Conservation (phyloP, 2,113 vertebrate genomes). For the Oceanites oceanicus region DNA sequence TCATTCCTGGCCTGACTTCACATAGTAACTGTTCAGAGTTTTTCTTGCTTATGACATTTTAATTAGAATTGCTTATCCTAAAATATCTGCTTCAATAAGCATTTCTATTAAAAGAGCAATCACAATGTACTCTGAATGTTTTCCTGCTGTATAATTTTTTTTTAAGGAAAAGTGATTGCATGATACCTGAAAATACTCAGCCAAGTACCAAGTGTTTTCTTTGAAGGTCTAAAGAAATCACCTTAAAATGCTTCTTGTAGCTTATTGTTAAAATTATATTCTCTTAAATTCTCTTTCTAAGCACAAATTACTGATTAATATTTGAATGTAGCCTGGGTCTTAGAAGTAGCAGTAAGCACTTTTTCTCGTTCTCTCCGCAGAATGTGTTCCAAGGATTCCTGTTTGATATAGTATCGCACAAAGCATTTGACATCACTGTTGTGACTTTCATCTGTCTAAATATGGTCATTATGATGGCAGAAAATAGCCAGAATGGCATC, state of each 20-base stretch:
- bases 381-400: slow-evolving; percentile 85
- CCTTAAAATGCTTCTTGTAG: background rate
- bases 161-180: background rate
- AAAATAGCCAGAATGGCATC: slow-evolving; percentile 67
- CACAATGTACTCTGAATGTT: background rate
- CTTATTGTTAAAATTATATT: background rate
- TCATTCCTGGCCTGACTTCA: background rate
- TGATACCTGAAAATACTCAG: background rate
- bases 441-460: slow-evolving; percentile 91
- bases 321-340: background rate
- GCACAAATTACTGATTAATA: background rate
- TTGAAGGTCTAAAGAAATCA: background rate
- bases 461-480: slow-evolving; percentile 94
- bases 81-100: background rate
- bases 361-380: slow-evolving; percentile 58
- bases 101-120: background rate
- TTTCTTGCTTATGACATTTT: background rate
- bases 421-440: slow-evolving; percentile 90
- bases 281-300: background rate
- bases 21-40: background rate
- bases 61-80: background rate
- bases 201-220: background rate
- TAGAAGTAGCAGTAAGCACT: background rate
- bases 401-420: slow-evolving; percentile 88
- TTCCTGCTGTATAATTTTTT: background rate